Evolutionary conservation across 2,113 vertebrate species (phyloP).

Genomic region (Hiodon alosoides): DNA sequence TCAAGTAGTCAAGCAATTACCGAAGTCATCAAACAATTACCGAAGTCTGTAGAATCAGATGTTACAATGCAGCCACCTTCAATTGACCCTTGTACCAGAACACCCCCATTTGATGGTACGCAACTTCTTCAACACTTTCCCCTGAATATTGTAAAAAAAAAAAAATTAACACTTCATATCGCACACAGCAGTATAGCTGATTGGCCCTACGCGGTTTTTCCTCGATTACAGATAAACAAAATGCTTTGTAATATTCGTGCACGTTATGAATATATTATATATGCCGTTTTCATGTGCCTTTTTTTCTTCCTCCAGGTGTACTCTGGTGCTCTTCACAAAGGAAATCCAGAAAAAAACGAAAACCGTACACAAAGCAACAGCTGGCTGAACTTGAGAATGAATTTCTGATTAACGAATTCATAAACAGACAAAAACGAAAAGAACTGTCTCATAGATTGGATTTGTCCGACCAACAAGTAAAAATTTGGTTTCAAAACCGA

Average conservation of each 20-base stretch:
- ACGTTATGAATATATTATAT: too few relatives aligned
- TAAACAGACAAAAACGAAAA: slow-evolving; percentile 87
- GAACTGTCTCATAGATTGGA: slow-evolving; percentile 84
- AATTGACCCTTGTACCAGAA: slow-evolving; percentile 71
- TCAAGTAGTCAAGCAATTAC: slow-evolving; percentile 59
- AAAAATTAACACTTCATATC: too few relatives aligned
- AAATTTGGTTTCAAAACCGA: slow-evolving; percentile 51
- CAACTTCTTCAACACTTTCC: slow-evolving; percentile 6
- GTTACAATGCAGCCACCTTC: slow-evolving; percentile 69
- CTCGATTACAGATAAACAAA: too few relatives aligned
- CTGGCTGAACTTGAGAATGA: slow-evolving; percentile 88
- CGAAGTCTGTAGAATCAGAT: slow-evolving; percentile 73
- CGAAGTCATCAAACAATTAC: slow-evolving; percentile 70
- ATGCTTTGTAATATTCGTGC: too few relatives aligned
- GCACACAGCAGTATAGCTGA: too few relatives aligned
- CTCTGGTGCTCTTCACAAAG: slow-evolving; percentile 80
- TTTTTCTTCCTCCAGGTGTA: slow-evolving; percentile 61
- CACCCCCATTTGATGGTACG: slow-evolving; percentile 81
- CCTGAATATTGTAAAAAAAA: too few relatives aligned
- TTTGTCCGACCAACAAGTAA: slow-evolving; percentile 66
- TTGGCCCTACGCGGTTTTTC: too few relatives aligned
- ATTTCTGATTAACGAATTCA: slow-evolving; percentile 87
- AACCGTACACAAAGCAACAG: slow-evolving; percentile 87
- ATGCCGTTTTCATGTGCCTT: too few relatives aligned
- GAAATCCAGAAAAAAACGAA: slow-evolving; percentile 84